phyloP scores from a whole-genome alignment of 2,797 vertebrate genomes.

The Phataginus tetradactyla region DNA sequence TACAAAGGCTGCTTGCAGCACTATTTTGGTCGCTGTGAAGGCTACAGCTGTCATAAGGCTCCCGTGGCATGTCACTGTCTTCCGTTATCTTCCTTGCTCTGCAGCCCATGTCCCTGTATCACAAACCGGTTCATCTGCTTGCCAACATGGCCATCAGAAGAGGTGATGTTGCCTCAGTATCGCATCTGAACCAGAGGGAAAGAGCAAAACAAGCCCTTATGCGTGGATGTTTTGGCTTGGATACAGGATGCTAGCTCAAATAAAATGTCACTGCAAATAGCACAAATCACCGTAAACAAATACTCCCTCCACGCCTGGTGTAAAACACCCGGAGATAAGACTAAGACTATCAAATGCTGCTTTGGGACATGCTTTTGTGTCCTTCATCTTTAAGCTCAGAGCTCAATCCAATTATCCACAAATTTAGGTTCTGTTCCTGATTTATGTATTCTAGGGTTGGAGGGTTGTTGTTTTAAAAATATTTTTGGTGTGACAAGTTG shows the following conservation, averaged over 20 bases:
- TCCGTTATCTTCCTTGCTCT: conserved; percentile 72
- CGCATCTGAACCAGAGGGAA: conserved; percentile 74
- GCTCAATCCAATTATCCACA: conserved; percentile 88
- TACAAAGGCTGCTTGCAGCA: conserved; percentile 47
- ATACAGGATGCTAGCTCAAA: conserved; percentile 83
- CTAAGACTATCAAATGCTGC: conserved; percentile 85
- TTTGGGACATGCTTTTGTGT: conserved; percentile 85
- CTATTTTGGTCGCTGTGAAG: conserved; percentile 24
- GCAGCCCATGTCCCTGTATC: conserved; percentile 57
- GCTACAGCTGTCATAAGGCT: conserved; percentile 63
- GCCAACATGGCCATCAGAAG: conserved; percentile 69
- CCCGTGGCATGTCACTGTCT: conserved; percentile 58
- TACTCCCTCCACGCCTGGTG: conserved; percentile 83
- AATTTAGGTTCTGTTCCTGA: conserved; percentile 83
- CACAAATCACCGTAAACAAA: conserved; percentile 86
- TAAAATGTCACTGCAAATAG: conserved; percentile 86
- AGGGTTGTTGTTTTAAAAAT: conserved; percentile 73
- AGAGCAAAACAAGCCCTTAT: conserved; percentile 53
- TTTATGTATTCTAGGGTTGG: conserved; percentile 83
- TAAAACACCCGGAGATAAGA: conserved; percentile 87
- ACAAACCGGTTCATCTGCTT: conserved; percentile 67
- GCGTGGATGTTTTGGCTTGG: conserved; percentile 80
- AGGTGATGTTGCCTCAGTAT: conserved; percentile 62
- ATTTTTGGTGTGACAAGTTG: conserved; percentile 85
- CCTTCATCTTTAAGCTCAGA: conserved; percentile 88